Evolutionary conservation across 2,113 vertebrate genomes (phyloP).

Genomic region (Pampusana beccarii): DNA sequence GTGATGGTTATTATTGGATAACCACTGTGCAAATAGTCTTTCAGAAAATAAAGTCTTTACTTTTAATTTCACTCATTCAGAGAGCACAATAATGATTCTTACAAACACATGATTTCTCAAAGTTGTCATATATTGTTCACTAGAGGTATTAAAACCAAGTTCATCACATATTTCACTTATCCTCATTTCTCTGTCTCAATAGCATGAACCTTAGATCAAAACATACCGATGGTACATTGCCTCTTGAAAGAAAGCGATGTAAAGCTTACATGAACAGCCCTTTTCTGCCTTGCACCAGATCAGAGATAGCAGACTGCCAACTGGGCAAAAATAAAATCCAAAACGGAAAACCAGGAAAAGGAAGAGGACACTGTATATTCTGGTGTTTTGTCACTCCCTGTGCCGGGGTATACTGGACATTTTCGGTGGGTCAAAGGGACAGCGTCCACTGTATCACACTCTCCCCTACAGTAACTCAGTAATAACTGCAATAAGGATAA

Average conservation of each 20-base stretch:
- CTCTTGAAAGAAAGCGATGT: no score
- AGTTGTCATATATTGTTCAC: background rate
- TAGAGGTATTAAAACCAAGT: background rate
- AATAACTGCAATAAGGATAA: background rate
- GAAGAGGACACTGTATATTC: background rate
- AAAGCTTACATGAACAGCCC: background rate
- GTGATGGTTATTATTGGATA: background rate
- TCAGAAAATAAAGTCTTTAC: background rate
- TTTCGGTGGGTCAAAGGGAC: background rate
- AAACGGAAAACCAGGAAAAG: background rate
- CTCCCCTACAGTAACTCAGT: background rate
- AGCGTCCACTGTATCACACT: background rate
- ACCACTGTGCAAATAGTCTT: background rate
- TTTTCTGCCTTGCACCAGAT: background rate
- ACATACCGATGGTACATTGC: fast-evolving
- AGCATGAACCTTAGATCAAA: background rate
- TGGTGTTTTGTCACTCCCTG: background rate
- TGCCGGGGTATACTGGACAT: no score
- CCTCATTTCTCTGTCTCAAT: background rate
- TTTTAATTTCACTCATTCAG: background rate
- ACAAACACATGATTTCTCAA: background rate
- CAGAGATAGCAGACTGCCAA: background rate
- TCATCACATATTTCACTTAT: background rate
- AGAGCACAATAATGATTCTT: background rate
- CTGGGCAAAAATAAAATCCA: background rate